phyloP scores from a whole-genome alignment of 2,888 invertebrate species.

The Neria commutata region DNA sequence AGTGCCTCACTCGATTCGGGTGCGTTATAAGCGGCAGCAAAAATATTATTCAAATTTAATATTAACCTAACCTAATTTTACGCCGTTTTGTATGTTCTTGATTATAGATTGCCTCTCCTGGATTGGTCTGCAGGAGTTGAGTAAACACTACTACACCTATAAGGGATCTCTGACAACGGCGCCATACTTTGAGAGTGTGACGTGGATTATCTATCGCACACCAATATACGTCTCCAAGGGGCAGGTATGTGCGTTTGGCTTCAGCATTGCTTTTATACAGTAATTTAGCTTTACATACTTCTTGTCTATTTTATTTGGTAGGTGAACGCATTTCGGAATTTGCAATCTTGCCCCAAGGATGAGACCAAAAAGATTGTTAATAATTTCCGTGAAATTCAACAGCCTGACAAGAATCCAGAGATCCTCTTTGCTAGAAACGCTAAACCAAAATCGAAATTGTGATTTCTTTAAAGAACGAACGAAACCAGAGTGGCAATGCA shows the following conservation, averaged over 20 bases:
- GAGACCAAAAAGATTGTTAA: slow-evolving; percentile 61
- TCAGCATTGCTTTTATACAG: background rate
- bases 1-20: slow-evolving; percentile 60
- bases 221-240: slow-evolving; percentile 72
- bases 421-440: slow-evolving; percentile 60
- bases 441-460: slow-evolving; percentile 61
- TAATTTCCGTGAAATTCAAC: slow-evolving; percentile 61
- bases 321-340: slow-evolving; percentile 60
- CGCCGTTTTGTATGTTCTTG: background rate
- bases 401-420: slow-evolving; percentile 59
- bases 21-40: slow-evolving; percentile 27
- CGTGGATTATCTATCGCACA: slow-evolving; percentile 75
- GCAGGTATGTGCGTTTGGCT: slow-evolving; percentile 64
- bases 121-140: slow-evolving; percentile 71
- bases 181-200: slow-evolving; percentile 75
- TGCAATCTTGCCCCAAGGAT: slow-evolving; percentile 61
- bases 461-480: too few species aligned
- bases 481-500: too few species aligned
- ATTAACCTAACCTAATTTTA: slow-evolving; percentile 8
- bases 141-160: slow-evolving; percentile 75
- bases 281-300: background rate
- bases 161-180: slow-evolving; percentile 76
- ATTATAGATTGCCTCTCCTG: slow-evolving; percentile 70
- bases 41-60: background rate
- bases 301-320: slow-evolving; percentile 27